Evolutionary conservation across 2,797 vertebrate species (phyloP).

Genomic region (Acanthis flammea): DNA sequence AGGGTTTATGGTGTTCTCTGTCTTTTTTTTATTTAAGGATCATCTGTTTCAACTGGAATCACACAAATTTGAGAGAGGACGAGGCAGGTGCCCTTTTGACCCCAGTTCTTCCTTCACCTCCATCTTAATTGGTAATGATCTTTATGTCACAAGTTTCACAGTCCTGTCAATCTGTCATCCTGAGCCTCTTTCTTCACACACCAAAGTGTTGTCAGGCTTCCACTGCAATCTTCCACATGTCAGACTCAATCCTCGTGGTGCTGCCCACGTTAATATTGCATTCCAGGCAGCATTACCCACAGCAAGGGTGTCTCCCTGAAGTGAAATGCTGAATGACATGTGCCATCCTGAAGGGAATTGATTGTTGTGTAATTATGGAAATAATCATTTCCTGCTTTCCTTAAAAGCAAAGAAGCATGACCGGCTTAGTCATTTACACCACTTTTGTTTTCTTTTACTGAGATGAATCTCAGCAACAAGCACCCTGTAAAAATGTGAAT

Average conservation of each 20-base stretch:
- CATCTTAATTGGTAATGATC: conserved; percentile 82
- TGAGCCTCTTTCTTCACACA: background rate
- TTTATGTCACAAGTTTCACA: background rate
- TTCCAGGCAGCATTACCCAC: background rate
- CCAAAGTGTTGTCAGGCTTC: conserved; percentile 16
- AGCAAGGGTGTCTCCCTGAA: background rate
- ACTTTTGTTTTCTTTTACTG: background rate
- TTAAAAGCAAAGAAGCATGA: background rate
- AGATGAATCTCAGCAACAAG: background rate
- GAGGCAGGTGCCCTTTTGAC: conserved; percentile 91
- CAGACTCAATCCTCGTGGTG: background rate
- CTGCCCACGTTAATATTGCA: background rate
- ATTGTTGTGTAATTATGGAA: background rate
- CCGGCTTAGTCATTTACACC: background rate
- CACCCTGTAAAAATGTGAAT: background rate
- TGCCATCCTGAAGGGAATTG: background rate
- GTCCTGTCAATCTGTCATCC: conserved; percentile 5
- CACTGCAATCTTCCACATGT: background rate
- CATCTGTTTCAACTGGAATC: conserved; percentile 84
- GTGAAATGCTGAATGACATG: background rate
- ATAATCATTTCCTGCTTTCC: background rate
- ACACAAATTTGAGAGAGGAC: conserved; percentile 83
- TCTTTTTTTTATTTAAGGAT: conserved; percentile 77
- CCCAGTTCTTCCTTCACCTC: conserved; percentile 86
- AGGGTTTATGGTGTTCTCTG: conserved; percentile 1